These are phyloP conservation scores for Crioceris asparagi DNA, from an alignment of 2,888 invertebrate genomes.

Conservation along the genomic window DNA sequence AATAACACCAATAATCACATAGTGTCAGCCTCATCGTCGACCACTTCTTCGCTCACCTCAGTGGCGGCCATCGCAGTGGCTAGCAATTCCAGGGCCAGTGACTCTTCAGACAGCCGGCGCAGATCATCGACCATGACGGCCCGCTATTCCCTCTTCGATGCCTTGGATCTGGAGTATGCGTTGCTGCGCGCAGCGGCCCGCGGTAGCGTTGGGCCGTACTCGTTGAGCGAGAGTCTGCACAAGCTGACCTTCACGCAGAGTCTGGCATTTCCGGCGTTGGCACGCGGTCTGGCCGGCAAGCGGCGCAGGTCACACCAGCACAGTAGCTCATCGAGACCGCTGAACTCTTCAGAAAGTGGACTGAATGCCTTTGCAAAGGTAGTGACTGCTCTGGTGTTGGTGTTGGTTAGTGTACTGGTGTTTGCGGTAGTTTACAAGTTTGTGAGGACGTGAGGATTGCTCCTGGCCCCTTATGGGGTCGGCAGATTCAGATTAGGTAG, in stretches of 20 bases:
- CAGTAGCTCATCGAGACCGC: slow-evolving; percentile 40
- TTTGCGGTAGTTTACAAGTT: slow-evolving; percentile 65
- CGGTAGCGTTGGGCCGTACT: slow-evolving; percentile 61
- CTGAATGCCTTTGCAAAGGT: slow-evolving; percentile 62
- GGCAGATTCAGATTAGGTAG: slow-evolving; percentile 22
- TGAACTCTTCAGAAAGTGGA: slow-evolving; percentile 53
- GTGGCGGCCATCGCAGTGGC: slow-evolving; percentile 34
- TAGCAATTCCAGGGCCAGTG: slow-evolving; percentile 26
- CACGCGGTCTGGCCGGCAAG: slow-evolving; percentile 55
- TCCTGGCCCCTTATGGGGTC: slow-evolving; percentile 50
- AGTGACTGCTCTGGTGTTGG: slow-evolving; percentile 56
- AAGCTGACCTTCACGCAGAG: slow-evolving; percentile 65
- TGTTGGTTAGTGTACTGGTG: slow-evolving; percentile 58
- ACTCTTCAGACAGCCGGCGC: slow-evolving; percentile 39
- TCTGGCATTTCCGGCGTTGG: slow-evolving; percentile 59
- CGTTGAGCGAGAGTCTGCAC: slow-evolving; percentile 58
- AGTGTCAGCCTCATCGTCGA: slow-evolving; percentile 42
- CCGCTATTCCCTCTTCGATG: slow-evolving; percentile 57
- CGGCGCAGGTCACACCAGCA: slow-evolving; percentile 41
- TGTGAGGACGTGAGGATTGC: slow-evolving; percentile 66
- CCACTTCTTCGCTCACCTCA: slow-evolving; percentile 49
- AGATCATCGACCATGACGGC: slow-evolving; percentile 51
- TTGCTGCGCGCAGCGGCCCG: slow-evolving; percentile 56
- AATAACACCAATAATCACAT: slow-evolving; percentile 26
- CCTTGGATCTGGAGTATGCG: slow-evolving; percentile 60